Base-by-base conservation (phyloP, 2,113 vertebrate genomes). In the Semnopithecus entellus region DNA sequence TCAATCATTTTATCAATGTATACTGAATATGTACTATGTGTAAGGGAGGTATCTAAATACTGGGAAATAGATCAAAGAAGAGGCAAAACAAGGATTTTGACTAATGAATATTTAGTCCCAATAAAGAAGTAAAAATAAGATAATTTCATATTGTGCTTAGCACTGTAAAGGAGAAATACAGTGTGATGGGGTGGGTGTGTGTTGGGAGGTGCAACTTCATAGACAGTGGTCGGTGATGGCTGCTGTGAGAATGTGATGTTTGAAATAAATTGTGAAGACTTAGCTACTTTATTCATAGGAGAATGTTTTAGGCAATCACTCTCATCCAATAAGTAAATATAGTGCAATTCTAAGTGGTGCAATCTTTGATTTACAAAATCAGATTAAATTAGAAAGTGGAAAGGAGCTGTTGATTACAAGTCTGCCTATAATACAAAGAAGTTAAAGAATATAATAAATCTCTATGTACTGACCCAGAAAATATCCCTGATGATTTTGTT, bases 381-480 rank as follows among this genome's bases (percentile, higher is more conserved):
- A 82, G 8, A 88, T 48, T 90, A 94, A 92, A 70, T 92, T 91
- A 52, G 10, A 89, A 89, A 70, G 22, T 94, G 12, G 45, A 90
- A 92, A 89, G 14, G 4, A 25, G 35, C 7, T 94, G 10, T 13
- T 55, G 83, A 32, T 70, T 86, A 90, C 5, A 78, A 3, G 2
- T 76, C 38, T 88, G 32, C 22, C 91, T 95, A 52, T 43, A 84
- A 96, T 48, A 88, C 35, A 84, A 89, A 81, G 73, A 82, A 95
- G 17, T 5, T 83, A 72, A 85, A 43, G 6, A 85, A 61, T 45
- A 10, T 75, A 50, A 83, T 48, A 87, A 79, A 75, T 88, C 12
- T 95, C 70, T 55, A 9, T 40, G 6, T 75, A 91, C 13, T 27
- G 38, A 75, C 25, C 9, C 18, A 84, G 61, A n/a, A 59, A 88